Conservation (phyloP, 2,888 invertebrate genomes). For the Ornithoptera priamus region DNA sequence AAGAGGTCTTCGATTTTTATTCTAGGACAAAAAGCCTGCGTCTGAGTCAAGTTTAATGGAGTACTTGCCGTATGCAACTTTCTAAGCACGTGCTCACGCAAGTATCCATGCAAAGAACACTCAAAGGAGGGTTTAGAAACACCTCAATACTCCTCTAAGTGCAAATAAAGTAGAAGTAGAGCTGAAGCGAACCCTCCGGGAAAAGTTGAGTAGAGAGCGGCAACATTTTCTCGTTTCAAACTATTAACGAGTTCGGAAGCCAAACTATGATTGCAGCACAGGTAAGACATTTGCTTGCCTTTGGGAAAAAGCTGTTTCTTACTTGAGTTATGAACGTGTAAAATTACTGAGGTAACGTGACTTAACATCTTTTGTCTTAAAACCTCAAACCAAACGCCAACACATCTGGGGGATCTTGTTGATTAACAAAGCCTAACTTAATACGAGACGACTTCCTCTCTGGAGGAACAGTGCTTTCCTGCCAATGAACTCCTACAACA, state of each 20-base stretch:
- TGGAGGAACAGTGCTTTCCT: too few species aligned
- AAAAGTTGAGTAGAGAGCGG: slow-evolving; percentile 11
- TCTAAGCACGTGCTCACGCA: slow-evolving; percentile 5
- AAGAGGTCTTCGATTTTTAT: too few species aligned
- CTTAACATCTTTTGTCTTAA: too few species aligned
- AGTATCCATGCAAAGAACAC: slow-evolving; percentile 15
- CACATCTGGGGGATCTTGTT: too few species aligned
- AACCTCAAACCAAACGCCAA: too few species aligned
- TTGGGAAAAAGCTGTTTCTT: slow-evolving; percentile 33
- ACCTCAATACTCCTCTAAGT: slow-evolving; percentile 10
- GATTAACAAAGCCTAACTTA: too few species aligned
- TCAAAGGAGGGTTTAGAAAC: slow-evolving; percentile 14
- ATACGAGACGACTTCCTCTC: too few species aligned
- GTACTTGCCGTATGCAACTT: background rate
- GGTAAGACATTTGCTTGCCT: slow-evolving; percentile 28
- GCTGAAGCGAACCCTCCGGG: slow-evolving; percentile 1
- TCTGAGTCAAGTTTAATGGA: too few species aligned
- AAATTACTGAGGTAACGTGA: too few species aligned
- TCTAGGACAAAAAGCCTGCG: too few species aligned
- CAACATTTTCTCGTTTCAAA: slow-evolving; percentile 20
- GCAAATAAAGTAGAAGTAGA: slow-evolving; percentile 20
- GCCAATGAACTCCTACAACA: too few species aligned
- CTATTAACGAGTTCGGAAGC: slow-evolving; percentile 23
- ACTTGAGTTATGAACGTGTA: slow-evolving; percentile 7
- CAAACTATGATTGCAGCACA: slow-evolving; percentile 25